Conservation (phyloP, 1,140 invertebrate genomes). For the Tetragonula clypearis region DNA sequence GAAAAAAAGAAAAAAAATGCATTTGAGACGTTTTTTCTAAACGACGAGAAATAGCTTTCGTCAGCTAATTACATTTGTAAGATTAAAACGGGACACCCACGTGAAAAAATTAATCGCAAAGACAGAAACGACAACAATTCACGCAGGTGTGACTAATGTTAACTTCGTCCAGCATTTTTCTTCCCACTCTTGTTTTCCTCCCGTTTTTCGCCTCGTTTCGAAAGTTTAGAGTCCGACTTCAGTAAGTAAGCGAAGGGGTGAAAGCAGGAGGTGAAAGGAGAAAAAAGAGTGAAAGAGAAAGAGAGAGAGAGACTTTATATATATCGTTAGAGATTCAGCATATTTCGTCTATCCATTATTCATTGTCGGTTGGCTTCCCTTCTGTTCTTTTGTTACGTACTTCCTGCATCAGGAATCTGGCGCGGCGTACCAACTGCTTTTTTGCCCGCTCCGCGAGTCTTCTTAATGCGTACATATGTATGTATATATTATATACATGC, state of each 20-base stretch:
- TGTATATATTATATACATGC: constrained; percentile 2
- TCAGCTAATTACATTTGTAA: too few species aligned
- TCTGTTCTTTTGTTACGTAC: constrained; percentile 67
- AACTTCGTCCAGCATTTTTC: too few species aligned
- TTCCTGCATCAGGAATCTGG: constrained; percentile 51
- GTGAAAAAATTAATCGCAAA: too few species aligned
- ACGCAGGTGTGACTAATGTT: too few species aligned
- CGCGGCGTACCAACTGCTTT: constrained; percentile 36
- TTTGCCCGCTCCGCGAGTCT: constrained; percentile 23
- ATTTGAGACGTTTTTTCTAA: not conserved
- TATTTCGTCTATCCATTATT: constrained; percentile 72
- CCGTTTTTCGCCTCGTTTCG: not conserved
- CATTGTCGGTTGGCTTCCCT: constrained; percentile 60
- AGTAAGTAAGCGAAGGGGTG: too few species aligned
- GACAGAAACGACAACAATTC: too few species aligned
- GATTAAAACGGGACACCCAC: too few species aligned
- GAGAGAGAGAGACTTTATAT: constrained; percentile 33
- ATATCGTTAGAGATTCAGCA: constrained; percentile 66
- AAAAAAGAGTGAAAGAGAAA: too few species aligned
- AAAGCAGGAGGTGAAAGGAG: not conserved
- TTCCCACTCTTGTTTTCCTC: not conserved
- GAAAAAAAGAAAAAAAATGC: too few species aligned
- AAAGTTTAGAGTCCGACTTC: not conserved
- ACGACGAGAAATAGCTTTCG: too few species aligned
- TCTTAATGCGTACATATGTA: constrained; percentile 52